Conservation (phyloP, 1,140 invertebrate species). For the Euwallacea similis region DNA sequence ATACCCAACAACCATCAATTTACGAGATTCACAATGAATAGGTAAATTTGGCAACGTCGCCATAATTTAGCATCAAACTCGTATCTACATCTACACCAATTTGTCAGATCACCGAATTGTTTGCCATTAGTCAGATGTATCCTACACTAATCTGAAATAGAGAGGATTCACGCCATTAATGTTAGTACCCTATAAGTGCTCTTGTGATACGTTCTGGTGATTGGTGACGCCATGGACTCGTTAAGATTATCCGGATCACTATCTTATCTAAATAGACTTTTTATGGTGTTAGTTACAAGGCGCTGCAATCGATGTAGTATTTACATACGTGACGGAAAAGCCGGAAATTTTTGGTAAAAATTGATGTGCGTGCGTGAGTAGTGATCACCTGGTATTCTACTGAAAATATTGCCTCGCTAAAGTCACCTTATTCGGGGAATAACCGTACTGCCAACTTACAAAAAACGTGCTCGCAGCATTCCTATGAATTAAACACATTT, state of each 20-base stretch:
- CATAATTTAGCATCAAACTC: no score
- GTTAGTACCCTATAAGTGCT: no score
- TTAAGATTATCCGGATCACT: constrained; percentile 15
- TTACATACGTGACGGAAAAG: constrained; percentile 1
- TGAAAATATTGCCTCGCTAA: neutral
- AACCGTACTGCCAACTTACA: no score
- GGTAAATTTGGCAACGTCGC: no score
- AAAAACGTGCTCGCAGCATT: no score
- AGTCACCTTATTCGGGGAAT: no score
- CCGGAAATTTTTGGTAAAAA: neutral
- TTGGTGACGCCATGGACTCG: neutral
- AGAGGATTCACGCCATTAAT: no score
- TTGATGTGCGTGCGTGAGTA: neutral
- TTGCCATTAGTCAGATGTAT: neutral
- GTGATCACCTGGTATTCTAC: neutral
- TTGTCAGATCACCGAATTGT: constrained; percentile 13
- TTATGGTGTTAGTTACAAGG: constrained; percentile 15
- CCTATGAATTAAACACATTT: no score
- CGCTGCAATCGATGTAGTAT: constrained; percentile 3
- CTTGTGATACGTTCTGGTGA: no score
- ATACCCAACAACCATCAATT: no score
- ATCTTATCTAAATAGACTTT: constrained; percentile 29
- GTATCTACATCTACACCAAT: constrained; percentile 1
- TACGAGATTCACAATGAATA: no score
- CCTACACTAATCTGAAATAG: no score